Conservation (phyloP, 2,113 vertebrate species). For the Catharus minimus region DNA sequence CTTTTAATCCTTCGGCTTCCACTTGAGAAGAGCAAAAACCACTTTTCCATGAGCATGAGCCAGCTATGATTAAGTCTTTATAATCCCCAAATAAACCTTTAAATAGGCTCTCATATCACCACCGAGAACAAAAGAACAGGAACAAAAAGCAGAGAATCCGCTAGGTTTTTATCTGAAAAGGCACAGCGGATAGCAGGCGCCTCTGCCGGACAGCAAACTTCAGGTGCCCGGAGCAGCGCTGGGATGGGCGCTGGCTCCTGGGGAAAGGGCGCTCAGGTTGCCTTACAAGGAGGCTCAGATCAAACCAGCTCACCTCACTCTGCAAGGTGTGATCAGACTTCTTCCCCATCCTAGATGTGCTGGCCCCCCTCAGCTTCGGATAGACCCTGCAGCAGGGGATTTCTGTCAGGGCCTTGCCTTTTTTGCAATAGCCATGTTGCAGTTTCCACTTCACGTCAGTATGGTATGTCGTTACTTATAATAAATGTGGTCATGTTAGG, state of each 20-base stretch:
- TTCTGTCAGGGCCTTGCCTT: neutral
- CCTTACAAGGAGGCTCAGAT: rapidly evolving
- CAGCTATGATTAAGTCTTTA: rapidly evolving
- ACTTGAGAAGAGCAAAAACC: rapidly evolving
- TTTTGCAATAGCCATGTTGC: rapidly evolving
- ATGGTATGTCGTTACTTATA: neutral
- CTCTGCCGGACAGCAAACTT: neutral
- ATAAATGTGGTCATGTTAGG: neutral
- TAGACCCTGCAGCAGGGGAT: rapidly evolving
- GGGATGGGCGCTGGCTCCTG: rapidly evolving
- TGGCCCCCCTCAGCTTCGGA: rapidly evolving
- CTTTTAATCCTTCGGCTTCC: neutral
- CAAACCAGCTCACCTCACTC: rapidly evolving
- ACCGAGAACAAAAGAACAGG: neutral
- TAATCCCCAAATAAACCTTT: neutral
- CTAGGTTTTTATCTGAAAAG: neutral
- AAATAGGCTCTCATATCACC: rapidly evolving
- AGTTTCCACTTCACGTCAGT: rapidly evolving
- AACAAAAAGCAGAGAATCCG: rapidly evolving
- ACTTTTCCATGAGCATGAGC: neutral
- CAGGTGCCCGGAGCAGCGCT: too few relatives aligned
- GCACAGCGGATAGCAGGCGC: rapidly evolving
- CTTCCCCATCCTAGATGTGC: too few relatives aligned
- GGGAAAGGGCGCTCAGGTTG: rapidly evolving
- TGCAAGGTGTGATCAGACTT: neutral